Base-by-base conservation (phyloP, 2,888 invertebrate species). In the Lasioglossum villosulum region DNA sequence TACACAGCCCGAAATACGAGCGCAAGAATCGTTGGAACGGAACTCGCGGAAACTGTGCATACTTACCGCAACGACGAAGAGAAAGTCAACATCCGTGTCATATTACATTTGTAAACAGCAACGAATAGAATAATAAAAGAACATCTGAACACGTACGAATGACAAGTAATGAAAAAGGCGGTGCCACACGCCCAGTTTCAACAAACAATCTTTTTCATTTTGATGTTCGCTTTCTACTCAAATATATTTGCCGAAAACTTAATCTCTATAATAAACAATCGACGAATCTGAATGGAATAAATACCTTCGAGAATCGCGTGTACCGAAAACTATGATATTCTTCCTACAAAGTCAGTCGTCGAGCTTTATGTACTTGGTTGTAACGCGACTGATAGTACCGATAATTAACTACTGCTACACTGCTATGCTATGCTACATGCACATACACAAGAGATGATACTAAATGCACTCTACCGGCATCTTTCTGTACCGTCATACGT, bases 81-180 rank as follows among this genome's bases (percentile, higher is more conserved):
- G 78, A 34, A 12, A 74, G 34, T 10, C 59, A 74, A n/a, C 42
- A 75, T 66, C 75, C 42, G 14, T 12, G 45, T 37, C 59, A n/a
- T 45, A n/a, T 68, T 48, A 70, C 34, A 39, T 23, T 63, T 19
- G 34, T 16, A n/a, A 34, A 16, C 1, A 30, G 14, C n/a, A 30
- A 39, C 23, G 72, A 73, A 78, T 73, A 56, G 63, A 71, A 75
- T 37, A 77, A 81, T 48, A 75, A 48, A 73, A 84, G 56, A 66
- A 81, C 45, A 42, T 19, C 27, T 27, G 27, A 68, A 78, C 39
- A 45, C 77, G 82, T 52, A 63, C 16, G 68, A 72, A 42, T 84
- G 86, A 90, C 88, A 92, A 93, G 92, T 93, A 92, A 92, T 87
- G 90, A 91, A 92, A 92, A 94, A 94, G 94, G 94, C 94, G 94